Evolutionary conservation across 2,888 invertebrate genomes (phyloP).

Genomic region (Hypomecis punctinalis): DNA sequence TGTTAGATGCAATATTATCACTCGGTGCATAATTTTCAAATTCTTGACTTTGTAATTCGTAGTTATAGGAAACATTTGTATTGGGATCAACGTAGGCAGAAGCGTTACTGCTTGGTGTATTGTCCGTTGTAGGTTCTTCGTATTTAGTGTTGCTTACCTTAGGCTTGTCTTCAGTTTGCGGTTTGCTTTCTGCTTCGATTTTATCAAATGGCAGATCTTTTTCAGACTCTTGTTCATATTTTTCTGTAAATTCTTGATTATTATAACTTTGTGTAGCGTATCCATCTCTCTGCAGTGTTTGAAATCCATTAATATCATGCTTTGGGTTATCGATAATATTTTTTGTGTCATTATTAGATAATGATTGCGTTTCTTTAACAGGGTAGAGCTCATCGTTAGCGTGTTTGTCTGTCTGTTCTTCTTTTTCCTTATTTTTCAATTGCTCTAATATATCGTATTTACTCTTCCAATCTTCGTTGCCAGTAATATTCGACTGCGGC

Average conservation of each 20-base stretch:
- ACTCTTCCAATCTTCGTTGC: slow-evolving; percentile 71
- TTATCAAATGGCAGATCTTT: slow-evolving; percentile 45
- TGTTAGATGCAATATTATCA: slow-evolving; percentile 1
- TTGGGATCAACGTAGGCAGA: slow-evolving; percentile 14
- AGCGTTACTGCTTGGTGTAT: not conserved
- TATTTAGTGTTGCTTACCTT: slow-evolving; percentile 22
- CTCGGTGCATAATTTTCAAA: slow-evolving; percentile 13
- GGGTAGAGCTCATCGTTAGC: slow-evolving; percentile 24
- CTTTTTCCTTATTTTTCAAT: slow-evolving; percentile 64
- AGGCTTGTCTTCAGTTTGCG: slow-evolving; percentile 26
- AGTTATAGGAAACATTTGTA: slow-evolving; percentile 20
- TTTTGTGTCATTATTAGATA: slow-evolving; percentile 1
- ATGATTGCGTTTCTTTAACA: slow-evolving; percentile 18
- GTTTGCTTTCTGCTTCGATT: slow-evolving; percentile 24
- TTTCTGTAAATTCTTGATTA: slow-evolving; percentile 26
- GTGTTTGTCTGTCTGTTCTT: slow-evolving; percentile 19
- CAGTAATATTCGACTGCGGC: slow-evolving; percentile 39
- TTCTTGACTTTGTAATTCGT: slow-evolving; percentile 16
- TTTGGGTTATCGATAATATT: not conserved
- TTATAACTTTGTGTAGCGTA: slow-evolving; percentile 20
- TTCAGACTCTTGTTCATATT: slow-evolving; percentile 49
- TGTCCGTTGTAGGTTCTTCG: slow-evolving; percentile 22
- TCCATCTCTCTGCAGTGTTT: slow-evolving; percentile 2
- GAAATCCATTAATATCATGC: not conserved
- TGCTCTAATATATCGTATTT: slow-evolving; percentile 76